Base-by-base conservation (phyloP, 1,140 invertebrate species). In the Mizuhopecten yessoensis region DNA sequence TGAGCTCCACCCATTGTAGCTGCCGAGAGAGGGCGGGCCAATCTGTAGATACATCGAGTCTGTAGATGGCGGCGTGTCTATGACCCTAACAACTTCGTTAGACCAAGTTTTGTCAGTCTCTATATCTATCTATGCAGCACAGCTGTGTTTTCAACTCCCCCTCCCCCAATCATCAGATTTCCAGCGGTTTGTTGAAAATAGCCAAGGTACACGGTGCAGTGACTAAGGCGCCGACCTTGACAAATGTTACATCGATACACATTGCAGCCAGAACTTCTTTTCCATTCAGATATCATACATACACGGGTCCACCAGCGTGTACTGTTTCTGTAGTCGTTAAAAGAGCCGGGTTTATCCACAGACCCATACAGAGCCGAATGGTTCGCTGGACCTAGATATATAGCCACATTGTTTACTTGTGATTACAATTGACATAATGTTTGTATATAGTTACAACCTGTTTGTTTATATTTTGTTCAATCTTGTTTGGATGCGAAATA, bases 31-130 rank as follows among this genome's bases (percentile, higher is more conserved):
- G 57, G 57, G n/a, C 57, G 57, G 57, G 57, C 57, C 15, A 29
- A 75, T 75, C 20, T 75, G 57, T 23, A 17, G 57, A 75, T 75
- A 75, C 17, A 75, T 75, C 57, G 29, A 17, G 17, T n/a, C 29
- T 75, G 57, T 75, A 75, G 57, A 75, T 75, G 57, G 57, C n/a
- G 57, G 57, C n/a, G 57, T 75, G 57, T 75, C 20, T 75, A 29
- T 75, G 57, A 75, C 57, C 57, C 57, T n/a, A 3, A 75, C 57
- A 75, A 75, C 57, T 75, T 75, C 20, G 57, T 75, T 75, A 75
- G 57, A 29, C 57, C 57, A 75, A 57, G 57, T 75, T 75, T 29
- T 75, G 57, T 75, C 20, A 75, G 57, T 3, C n/a, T n/a, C 57
- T 29, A 75, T 75, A 75, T 29, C 57, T 75, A 75, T 75, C 57